Conservation (phyloP, 1,140 invertebrate species). For the Ptiloglossa arizonensis region DNA sequence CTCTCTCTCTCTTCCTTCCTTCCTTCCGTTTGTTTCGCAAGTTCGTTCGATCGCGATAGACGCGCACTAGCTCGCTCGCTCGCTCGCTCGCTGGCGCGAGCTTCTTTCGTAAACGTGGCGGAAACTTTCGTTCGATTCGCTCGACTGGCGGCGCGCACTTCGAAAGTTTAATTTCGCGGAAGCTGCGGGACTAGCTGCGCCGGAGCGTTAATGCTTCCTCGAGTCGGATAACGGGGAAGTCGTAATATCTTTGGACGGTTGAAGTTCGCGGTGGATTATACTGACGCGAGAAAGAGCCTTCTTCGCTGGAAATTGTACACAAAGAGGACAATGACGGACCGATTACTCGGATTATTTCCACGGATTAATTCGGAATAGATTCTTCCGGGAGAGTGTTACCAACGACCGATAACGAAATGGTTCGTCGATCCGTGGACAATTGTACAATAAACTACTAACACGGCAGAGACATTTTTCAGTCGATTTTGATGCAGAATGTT, state of each 20-base stretch:
- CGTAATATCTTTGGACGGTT: neutral
- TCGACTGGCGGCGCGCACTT: neutral
- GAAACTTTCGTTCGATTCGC: conserved; percentile 31
- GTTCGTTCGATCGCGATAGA: conserved; percentile 25
- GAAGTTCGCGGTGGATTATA: neutral
- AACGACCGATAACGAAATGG: too few species aligned
- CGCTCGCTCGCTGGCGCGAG: too few species aligned
- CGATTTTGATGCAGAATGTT: too few species aligned
- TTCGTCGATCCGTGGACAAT: too few species aligned
- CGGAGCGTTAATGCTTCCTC: conserved; percentile 9
- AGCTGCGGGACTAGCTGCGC: conserved; percentile 35
- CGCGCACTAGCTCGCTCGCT: too few species aligned
- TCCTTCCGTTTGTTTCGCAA: conserved; percentile 20
- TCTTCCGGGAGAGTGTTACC: too few species aligned
- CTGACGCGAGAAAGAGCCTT: neutral
- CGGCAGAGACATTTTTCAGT: too few species aligned
- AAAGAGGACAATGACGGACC: too few species aligned
- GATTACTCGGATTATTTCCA: neutral
- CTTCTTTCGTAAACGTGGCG: conserved; percentile 39
- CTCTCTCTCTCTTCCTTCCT: neutral
- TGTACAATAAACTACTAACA: too few species aligned
- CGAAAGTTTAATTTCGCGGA: conserved; percentile 41
- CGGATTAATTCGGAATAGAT: neutral
- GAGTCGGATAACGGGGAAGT: neutral
- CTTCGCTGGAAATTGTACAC: neutral